phyloP scores from a whole-genome alignment of 2,888 invertebrate species.

The Camponotus fellah region DNA sequence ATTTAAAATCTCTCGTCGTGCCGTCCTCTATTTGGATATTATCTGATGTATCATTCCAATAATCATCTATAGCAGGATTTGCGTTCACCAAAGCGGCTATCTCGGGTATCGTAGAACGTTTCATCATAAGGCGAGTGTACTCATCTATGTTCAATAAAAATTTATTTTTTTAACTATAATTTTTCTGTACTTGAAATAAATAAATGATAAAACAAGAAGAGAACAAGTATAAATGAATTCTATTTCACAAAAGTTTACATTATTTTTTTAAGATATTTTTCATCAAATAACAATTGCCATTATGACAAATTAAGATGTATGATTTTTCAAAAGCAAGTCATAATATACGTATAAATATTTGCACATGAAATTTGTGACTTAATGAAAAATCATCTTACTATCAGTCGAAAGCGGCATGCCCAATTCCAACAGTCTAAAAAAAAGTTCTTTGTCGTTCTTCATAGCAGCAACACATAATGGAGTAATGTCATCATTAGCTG shows the following conservation, averaged over 20 bases:
- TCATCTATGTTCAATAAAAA: conserved; percentile 70
- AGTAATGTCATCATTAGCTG: conserved; percentile 78
- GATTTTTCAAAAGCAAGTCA: background rate
- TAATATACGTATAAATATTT: background rate
- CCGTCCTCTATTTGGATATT: conserved; percentile 61
- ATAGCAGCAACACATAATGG: conserved; percentile 83
- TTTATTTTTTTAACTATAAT: background rate
- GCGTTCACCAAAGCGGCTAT: conserved; percentile 76
- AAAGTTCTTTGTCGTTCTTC: conserved; percentile 80
- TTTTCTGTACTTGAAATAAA: background rate
- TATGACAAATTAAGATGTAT: background rate
- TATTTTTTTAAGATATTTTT: background rate
- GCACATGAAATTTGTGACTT: background rate
- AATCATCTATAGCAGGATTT: conserved; percentile 73
- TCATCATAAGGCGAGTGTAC: conserved; percentile 81
- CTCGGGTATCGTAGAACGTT: conserved; percentile 78
- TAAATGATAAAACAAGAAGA: background rate
- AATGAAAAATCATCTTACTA: conserved; percentile 72
- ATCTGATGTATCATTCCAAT: conserved; percentile 79
- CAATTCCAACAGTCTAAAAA: conserved; percentile 77
- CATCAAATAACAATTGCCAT: background rate
- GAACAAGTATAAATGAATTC: background rate
- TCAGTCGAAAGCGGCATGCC: conserved; percentile 76
- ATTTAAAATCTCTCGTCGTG: background rate
- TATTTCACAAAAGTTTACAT: background rate